phyloP scores from a whole-genome alignment of 2,113 vertebrate species.

The Myrmophylax atrothorax region DNA sequence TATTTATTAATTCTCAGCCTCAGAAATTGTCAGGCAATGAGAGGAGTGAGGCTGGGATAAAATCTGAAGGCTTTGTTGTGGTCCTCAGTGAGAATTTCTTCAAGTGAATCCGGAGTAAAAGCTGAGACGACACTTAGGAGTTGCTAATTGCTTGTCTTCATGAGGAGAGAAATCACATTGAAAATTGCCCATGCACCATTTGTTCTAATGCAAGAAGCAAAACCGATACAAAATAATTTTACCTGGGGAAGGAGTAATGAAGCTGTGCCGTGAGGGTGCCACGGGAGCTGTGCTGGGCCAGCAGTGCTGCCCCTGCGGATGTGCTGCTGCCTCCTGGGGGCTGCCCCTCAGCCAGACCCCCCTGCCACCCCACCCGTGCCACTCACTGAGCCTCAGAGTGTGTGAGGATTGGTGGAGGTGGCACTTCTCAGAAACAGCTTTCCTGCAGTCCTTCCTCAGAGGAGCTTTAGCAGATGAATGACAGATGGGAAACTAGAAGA shows the following conservation, averaged over 20 bases:
- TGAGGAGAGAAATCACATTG: neutral
- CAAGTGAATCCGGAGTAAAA: neutral
- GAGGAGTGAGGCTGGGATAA: neutral
- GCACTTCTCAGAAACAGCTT: conserved; percentile 44
- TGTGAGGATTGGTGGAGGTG: conserved; percentile 31
- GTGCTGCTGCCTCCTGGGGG: neutral
- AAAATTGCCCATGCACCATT: neutral
- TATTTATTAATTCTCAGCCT: neutral
- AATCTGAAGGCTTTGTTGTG: neutral
- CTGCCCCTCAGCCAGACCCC: neutral
- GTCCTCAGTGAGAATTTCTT: neutral
- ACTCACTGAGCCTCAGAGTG: neutral
- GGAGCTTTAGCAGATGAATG: neutral
- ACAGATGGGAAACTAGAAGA: neutral
- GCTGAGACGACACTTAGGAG: neutral
- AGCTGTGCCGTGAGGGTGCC: neutral
- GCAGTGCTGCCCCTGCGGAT: neutral
- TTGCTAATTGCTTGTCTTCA: neutral
- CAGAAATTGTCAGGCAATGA: neutral
- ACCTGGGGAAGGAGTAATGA: neutral
- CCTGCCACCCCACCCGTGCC: conserved; percentile 1
- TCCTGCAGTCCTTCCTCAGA: neutral
- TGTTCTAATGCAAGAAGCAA: neutral
- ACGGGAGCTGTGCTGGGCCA: neutral
- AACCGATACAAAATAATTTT: neutral